phyloP scores from a whole-genome alignment of 2,113 vertebrate species.

The Saccopteryx leptura region DNA sequence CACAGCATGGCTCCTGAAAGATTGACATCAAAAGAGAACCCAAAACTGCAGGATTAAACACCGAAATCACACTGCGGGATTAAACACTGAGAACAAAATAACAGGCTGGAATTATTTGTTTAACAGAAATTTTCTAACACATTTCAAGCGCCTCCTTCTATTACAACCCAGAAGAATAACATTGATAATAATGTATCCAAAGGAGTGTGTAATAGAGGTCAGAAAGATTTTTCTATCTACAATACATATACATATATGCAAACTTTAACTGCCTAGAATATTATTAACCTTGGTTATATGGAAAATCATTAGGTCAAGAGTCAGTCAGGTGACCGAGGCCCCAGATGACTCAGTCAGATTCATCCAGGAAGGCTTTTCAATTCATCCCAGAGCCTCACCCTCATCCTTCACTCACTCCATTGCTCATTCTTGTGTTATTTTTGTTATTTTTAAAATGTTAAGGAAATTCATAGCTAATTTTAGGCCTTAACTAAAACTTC shows the following conservation, averaged over 20 bases:
- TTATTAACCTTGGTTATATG: background rate
- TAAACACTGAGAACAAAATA: conserved; percentile 14
- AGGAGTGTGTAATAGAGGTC: background rate
- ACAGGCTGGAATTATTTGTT: background rate
- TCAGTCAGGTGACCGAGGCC: background rate
- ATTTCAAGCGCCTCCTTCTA: background rate
- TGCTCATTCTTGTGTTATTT: background rate
- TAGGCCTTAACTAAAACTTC: background rate
- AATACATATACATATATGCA: background rate
- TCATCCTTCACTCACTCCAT: background rate
- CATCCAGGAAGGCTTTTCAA: background rate
- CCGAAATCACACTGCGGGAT: background rate
- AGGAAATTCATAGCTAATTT: background rate
- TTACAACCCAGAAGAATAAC: background rate
- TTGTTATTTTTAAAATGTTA: conserved; percentile 6
- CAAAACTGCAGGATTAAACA: background rate
- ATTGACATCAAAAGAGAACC: background rate
- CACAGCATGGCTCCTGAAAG: conserved; percentile 2
- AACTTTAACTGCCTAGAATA: background rate
- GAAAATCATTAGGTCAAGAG: background rate
- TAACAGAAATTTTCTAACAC: conserved; percentile 11
- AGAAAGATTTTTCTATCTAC: background rate
- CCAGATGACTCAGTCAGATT: background rate
- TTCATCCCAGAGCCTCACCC: background rate
- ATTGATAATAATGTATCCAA: background rate